These are phyloP conservation scores for human (Homo sapiens) DNA, from an alignment of 2,113 vertebrate genomes.

Conservation along the genomic window DNA sequence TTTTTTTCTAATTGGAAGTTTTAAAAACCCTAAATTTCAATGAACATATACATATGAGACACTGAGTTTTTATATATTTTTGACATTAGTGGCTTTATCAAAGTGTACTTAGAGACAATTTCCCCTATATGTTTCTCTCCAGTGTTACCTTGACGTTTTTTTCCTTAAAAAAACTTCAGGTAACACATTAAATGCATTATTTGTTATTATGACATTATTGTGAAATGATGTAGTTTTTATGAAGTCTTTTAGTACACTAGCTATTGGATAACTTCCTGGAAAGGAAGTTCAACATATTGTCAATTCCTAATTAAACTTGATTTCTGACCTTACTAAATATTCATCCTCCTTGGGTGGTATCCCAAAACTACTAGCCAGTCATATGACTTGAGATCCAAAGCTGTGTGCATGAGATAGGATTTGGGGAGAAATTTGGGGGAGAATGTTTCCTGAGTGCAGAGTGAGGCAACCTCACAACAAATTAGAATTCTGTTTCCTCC, in stretches of 20 bases:
- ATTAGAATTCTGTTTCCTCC: constrained; percentile 14
- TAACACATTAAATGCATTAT: not conserved
- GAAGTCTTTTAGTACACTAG: not conserved
- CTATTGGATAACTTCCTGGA: not conserved
- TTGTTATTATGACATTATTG: not conserved
- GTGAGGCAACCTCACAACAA: not conserved
- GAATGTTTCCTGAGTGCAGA: not conserved
- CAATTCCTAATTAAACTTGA: not conserved
- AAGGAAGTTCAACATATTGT: constrained; percentile 3
- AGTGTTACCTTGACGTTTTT: constrained; percentile 9
- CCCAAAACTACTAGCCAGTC: not conserved
- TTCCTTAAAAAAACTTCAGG: constrained; percentile 17
- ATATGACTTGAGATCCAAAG: not conserved
- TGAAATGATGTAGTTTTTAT: not conserved
- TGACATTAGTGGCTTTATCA: constrained; percentile 36
- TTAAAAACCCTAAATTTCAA: not conserved
- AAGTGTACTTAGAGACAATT: constrained; percentile 12
- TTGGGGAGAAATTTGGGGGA: not conserved
- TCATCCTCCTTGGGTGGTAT: not conserved
- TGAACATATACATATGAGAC: not conserved
- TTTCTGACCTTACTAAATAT: not conserved
- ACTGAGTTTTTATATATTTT: constrained; percentile 32
- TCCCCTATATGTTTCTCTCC: not conserved
- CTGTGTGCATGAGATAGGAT: not conserved
- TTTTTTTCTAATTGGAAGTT: constrained; percentile 19